phyloP scores from a whole-genome alignment of 2,113 vertebrate genomes.

The Sapajus apella region DNA sequence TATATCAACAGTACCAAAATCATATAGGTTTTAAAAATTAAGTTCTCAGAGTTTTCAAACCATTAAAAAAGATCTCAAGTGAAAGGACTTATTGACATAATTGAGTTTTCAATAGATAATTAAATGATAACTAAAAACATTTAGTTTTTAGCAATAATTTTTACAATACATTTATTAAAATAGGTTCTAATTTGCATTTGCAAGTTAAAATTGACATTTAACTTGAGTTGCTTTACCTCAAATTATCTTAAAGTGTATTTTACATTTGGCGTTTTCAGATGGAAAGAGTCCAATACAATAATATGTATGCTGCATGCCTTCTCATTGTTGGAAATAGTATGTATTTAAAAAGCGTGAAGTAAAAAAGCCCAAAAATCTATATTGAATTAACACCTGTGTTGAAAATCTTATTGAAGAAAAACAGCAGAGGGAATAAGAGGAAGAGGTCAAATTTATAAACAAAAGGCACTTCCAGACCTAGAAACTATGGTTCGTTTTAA shows the following conservation, averaged over 20 bases:
- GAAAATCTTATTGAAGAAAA: conserved; percentile 54
- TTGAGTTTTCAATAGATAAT: conserved; percentile 12
- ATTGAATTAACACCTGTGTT: conserved; percentile 31
- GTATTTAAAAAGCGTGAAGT: not conserved
- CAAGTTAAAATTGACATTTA: conserved; percentile 67
- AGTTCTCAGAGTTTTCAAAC: not conserved
- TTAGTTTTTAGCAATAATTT: not conserved
- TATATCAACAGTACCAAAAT: not conserved
- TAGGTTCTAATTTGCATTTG: conserved; percentile 15
- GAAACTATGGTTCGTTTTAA: conserved; percentile 64
- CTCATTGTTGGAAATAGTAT: not conserved
- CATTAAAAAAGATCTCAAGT: not conserved
- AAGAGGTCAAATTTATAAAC: conserved; percentile 61
- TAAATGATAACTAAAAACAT: conserved; percentile 29
- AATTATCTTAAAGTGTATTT: conserved; percentile 66
- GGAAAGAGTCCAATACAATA: not conserved
- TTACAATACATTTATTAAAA: conserved; percentile 40
- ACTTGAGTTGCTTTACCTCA: conserved; percentile 31
- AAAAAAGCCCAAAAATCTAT: conserved; percentile 51
- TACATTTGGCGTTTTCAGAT: conserved; percentile 66
- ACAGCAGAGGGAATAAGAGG: not conserved
- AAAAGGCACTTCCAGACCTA: conserved; percentile 49
- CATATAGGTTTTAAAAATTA: not conserved
- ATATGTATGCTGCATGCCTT: not conserved
- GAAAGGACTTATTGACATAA: not conserved